phyloP scores from a whole-genome alignment of 64 coral and sea anemone species.

The Pocillopora verrucosa region DNA sequence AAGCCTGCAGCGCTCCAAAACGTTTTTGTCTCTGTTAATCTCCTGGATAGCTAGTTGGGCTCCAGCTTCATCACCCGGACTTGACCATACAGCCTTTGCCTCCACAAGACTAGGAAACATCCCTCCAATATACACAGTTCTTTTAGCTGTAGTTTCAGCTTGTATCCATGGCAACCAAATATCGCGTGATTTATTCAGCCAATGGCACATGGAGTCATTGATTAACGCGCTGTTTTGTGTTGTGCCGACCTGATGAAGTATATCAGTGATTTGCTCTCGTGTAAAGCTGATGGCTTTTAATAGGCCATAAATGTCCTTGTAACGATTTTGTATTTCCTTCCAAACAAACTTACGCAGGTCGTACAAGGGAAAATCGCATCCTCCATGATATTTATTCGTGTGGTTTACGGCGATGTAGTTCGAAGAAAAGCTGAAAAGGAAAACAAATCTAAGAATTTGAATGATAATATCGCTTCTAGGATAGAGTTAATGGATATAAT shows the following conservation, averaged over 20 bases:
- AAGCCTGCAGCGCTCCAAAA: conserved; percentile 43
- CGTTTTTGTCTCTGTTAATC: conserved; percentile 50
- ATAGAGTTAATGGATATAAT: neutral
- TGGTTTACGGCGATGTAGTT: neutral
- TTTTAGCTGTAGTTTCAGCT: conserved; percentile 22
- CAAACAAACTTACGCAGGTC: conserved; percentile 65
- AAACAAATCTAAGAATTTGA: neutral
- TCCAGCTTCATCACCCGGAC: conserved; percentile 75
- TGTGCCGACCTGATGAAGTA: conserved; percentile 34
- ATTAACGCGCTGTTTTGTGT: conserved; percentile 1
- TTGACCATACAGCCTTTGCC: conserved; percentile 73
- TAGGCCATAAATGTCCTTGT: conserved; percentile 64
- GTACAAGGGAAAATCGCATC: conserved; percentile 52
- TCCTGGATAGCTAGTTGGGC: conserved; percentile 66
- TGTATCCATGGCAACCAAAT: conserved; percentile 63
- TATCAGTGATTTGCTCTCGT: conserved; percentile 35
- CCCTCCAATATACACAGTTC: conserved; percentile 64
- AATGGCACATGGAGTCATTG: conserved; percentile 51
- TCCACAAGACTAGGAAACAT: conserved; percentile 77
- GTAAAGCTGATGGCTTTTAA: conserved; percentile 31
- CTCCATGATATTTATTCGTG: neutral
- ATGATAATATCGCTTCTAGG: too few relatives aligned
- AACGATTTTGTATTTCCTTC: conserved; percentile 40
- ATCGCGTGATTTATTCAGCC: conserved; percentile 55
- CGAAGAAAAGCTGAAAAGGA: neutral